Evolutionary conservation across 1,140 invertebrate genomes (phyloP).

Genomic region (Zaprionus vittiger): DNA sequence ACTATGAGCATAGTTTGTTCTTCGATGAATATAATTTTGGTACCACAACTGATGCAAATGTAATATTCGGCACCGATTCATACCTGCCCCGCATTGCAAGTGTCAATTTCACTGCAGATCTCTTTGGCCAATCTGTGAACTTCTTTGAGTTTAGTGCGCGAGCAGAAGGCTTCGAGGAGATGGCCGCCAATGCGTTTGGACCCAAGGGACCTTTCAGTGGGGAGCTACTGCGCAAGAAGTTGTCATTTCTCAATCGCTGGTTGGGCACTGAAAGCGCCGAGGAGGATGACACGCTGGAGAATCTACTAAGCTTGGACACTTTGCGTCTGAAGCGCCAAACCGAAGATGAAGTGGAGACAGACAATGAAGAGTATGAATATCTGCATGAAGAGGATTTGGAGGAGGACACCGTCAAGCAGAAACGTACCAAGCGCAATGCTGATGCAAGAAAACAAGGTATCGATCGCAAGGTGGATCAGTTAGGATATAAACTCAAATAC

Average conservation of each 20-base stretch:
- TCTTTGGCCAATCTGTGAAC: constrained; percentile 96
- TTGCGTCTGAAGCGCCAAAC: constrained; percentile 66
- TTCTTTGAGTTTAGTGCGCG: constrained; percentile 89
- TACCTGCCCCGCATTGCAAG: constrained; percentile 93
- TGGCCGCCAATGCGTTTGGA: constrained; percentile 92
- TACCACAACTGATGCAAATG: constrained; percentile 87
- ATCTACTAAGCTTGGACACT: constrained; percentile 69
- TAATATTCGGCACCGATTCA: constrained; percentile 95
- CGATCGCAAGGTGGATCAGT: constrained; percentile 62
- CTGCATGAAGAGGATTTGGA: constrained; percentile 47
- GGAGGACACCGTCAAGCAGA: neutral
- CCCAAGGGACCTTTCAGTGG: constrained; percentile 89
- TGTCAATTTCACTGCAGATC: constrained; percentile 93
- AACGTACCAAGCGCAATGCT: constrained; percentile 40
- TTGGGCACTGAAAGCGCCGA: constrained; percentile 69
- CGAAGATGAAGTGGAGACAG: neutral
- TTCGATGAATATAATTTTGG: constrained; percentile 94
- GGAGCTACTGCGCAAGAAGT: constrained; percentile 86
- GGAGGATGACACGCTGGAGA: constrained; percentile 71
- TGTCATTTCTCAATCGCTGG: constrained; percentile 85
- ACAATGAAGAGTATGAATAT: constrained; percentile 55
- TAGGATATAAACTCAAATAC: constrained; percentile 80
- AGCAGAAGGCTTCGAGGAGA: constrained; percentile 93
- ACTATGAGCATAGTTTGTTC: constrained; percentile 94
- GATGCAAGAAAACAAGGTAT: constrained; percentile 54